A percentile compares a stretch with the other conserved stretches of the same genome.
Conservation (phyloP, 1,140 invertebrate genomes). For the Anthonomus grandis region DNA sequence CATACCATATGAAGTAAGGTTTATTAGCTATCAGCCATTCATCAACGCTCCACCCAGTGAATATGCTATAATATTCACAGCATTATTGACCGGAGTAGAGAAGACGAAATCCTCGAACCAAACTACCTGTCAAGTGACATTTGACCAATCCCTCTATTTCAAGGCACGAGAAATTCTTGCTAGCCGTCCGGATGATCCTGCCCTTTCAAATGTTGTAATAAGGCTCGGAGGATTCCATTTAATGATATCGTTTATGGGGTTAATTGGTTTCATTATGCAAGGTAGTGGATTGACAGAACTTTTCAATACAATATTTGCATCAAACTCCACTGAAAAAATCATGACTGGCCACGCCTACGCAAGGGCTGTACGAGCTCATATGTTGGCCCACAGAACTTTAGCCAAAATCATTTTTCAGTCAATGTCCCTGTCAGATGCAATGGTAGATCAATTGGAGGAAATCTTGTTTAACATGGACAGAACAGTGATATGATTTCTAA, state of each 20-base stretch:
- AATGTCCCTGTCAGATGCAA: slow-evolving; percentile 24
- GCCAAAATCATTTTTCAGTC: slow-evolving; percentile 22
- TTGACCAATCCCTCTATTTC: slow-evolving; percentile 47
- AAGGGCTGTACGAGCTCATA: slow-evolving; percentile 46
- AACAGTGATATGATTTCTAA: slow-evolving; percentile 12
- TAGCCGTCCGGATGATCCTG: slow-evolving; percentile 37
- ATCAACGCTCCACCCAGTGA: slow-evolving; percentile 44
- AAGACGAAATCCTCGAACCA: slow-evolving; percentile 29
- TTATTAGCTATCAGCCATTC: slow-evolving; percentile 46
- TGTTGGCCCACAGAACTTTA: slow-evolving; percentile 36
- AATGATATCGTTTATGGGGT: slow-evolving; percentile 30
- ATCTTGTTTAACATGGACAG: slow-evolving; percentile 29
- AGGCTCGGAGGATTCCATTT: slow-evolving; percentile 47
- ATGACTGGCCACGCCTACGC: slow-evolving; percentile 41
- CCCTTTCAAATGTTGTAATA: slow-evolving; percentile 41
- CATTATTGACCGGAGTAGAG: slow-evolving; percentile 44
- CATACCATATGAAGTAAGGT: slow-evolving; percentile 33
- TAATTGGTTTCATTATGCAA: slow-evolving; percentile 29
- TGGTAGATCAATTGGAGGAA: slow-evolving; percentile 34
- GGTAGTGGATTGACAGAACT: slow-evolving; percentile 28
- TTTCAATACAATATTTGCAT: slow-evolving; percentile 9
- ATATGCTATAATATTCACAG: slow-evolving; percentile 43
- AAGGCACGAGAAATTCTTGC: slow-evolving; percentile 51
- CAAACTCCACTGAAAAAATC: slow-evolving; percentile 32
- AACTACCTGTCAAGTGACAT: slow-evolving; percentile 41